Evolutionary conservation across 1,140 invertebrate species (phyloP).

Genomic region (Bombus turneri): DNA sequence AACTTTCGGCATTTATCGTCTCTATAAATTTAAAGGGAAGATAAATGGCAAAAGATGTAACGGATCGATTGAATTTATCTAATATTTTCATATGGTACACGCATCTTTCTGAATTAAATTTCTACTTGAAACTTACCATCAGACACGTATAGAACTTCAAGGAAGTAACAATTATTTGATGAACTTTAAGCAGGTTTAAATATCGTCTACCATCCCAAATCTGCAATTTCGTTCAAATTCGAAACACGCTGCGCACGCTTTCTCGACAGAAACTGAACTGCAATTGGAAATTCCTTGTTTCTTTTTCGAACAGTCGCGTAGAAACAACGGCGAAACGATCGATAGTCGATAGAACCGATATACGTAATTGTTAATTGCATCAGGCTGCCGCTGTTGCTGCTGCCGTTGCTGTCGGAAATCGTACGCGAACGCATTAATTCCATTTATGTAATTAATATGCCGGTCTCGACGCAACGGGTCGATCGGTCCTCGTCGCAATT

Average conservation of each 20-base stretch:
- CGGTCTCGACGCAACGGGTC: neutral
- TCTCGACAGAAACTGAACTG: neutral
- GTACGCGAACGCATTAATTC: slow-evolving; percentile 24
- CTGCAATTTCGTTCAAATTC: neutral
- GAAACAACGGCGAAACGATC: neutral
- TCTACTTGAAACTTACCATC: no score
- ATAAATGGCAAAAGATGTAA: neutral
- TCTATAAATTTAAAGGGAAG: neutral
- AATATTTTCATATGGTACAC: neutral
- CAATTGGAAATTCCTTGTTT: neutral
- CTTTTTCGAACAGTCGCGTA: no score
- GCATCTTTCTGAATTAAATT: neutral
- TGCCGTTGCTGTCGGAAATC: slow-evolving; percentile 1
- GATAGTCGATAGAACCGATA: neutral
- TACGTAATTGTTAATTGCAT: slow-evolving; percentile 35
- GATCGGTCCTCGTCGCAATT: neutral
- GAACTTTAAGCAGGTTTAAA: neutral
- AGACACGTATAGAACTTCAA: no score
- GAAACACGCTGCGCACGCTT: neutral
- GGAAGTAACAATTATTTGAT: no score
- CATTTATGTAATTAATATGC: slow-evolving; percentile 50
- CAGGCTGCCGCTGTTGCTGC: neutral
- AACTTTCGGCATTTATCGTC: neutral
- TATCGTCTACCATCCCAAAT: neutral
- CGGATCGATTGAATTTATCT: neutral